These are phyloP conservation scores for Machimus atricapillus DNA, from an alignment of 2,888 invertebrate genomes.

Conservation along the genomic window DNA sequence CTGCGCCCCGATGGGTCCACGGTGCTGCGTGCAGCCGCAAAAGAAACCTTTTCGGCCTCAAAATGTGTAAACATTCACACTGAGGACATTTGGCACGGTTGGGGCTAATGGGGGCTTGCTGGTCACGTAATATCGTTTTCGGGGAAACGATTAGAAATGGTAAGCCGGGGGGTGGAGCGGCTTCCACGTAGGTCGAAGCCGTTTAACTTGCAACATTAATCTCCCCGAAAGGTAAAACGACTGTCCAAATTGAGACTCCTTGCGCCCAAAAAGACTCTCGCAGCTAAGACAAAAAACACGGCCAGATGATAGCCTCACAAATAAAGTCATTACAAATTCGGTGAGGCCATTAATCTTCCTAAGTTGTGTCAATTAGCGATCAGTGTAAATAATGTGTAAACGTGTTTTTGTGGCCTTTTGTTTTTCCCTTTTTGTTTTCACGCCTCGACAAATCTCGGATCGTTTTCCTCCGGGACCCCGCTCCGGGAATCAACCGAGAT, in stretches of 20 bases:
- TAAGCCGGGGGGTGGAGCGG: neutral
- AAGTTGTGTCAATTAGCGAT: slow-evolving; percentile 39
- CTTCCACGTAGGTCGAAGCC: neutral
- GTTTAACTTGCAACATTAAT: neutral
- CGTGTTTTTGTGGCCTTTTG: slow-evolving; percentile 12
- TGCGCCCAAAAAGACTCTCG: neutral
- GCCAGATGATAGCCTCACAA: slow-evolving; percentile 14
- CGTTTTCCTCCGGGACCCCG: neutral
- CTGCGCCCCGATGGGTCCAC: neutral
- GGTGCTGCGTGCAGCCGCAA: neutral
- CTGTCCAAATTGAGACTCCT: neutral
- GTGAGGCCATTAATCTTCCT: slow-evolving; percentile 39
- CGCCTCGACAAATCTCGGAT: slow-evolving; percentile 35
- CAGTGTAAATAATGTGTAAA: slow-evolving; percentile 37
- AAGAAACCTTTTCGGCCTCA: slow-evolving; percentile 15
- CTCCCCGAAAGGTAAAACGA: slow-evolving; percentile 7
- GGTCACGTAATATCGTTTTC: slow-evolving; percentile 21
- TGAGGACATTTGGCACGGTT: slow-evolving; percentile 13
- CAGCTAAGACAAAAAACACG: neutral
- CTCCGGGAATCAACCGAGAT: neutral
- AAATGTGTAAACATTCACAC: neutral
- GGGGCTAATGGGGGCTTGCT: neutral
- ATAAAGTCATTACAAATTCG: slow-evolving; percentile 38
- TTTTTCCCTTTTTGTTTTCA: slow-evolving; percentile 37
- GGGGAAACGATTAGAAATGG: neutral